A percentile compares a stretch with the other conserved stretches of the same genome.
Conservation (phyloP, 2,888 invertebrate genomes). For the Drosophila niveifrons region DNA sequence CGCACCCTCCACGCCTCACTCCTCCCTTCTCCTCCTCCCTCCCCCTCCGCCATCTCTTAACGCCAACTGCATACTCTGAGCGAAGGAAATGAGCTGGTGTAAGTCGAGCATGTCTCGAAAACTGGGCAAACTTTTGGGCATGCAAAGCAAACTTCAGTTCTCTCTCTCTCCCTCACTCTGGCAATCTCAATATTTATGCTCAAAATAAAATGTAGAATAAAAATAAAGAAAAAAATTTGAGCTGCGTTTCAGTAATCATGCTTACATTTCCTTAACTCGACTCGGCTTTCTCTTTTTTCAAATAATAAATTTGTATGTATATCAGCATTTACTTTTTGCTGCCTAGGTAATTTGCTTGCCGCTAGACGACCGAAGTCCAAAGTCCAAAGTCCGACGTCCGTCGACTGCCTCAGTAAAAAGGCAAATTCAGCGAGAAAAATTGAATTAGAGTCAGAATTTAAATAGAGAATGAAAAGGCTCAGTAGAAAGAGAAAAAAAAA, state of each 20-base stretch:
- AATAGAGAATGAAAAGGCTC: constrained; percentile 50
- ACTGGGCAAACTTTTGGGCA: constrained; percentile 50
- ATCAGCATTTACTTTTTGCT: constrained; percentile 35
- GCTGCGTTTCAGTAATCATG: constrained; percentile 67
- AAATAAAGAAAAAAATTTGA: constrained; percentile 30
- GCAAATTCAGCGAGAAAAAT: constrained; percentile 73
- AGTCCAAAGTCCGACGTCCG: background rate
- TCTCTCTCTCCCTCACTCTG: background rate
- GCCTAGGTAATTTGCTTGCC: constrained; percentile 52
- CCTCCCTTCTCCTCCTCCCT: background rate
- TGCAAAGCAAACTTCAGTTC: constrained; percentile 47
- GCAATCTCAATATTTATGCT: constrained; percentile 38
- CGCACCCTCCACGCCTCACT: background rate
- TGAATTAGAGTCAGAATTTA: constrained; percentile 75
- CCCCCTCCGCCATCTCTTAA: background rate
- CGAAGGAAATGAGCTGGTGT: constrained; percentile 21
- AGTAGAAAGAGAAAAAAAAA: background rate
- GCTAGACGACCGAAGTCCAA: constrained; percentile 27
- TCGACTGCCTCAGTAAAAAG: constrained; percentile 37
- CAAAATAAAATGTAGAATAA: constrained; percentile 15
- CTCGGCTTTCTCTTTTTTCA: constrained; percentile 30
- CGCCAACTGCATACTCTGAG: background rate
- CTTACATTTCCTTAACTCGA: constrained; percentile 57
- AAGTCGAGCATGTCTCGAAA: constrained; percentile 36
- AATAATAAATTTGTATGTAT: constrained; percentile 30